Base-by-base conservation (phyloP, 2,888 invertebrate genomes). In the Aproaerema taeniolella region DNA sequence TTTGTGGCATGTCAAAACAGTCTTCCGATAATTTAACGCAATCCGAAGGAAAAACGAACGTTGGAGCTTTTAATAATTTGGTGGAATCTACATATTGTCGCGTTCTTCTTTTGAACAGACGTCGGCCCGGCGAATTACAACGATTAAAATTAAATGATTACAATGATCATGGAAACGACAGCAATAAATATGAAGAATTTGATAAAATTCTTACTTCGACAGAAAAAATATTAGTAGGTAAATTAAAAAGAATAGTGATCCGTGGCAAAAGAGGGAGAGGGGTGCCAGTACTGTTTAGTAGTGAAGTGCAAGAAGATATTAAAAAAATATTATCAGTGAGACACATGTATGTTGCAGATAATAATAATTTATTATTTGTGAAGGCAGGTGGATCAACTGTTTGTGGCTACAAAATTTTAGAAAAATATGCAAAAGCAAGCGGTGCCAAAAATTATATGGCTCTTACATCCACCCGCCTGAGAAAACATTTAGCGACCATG, bases 401-500 rank as follows among this genome's bases (percentile, higher is more conserved):
- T 12, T 60, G 20, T 8, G 20, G 20, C 4, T 20, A 20, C 8
- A 20, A 64, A 52, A 46, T 55, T 11, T 12, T 62, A 4, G 53
- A 61, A 49, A 57, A 38, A 31, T 35, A 55, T 41, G 45, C 53
- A 0, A 52, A n/a, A 35, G 13, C 42, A 39, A 53, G 41, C 25
- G 55, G 55, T 2, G 56, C 56, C 1, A 59, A 61, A 53, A 37
- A 61, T 3, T 55, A 55, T 12, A 52, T 55, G 47, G 54, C 56
- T 15, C 52, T 59, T 6, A 47, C 60, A 2, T 55, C 53, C 16
- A 61, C 60, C 25, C 45, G 54, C 34, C 50, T 65, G 3, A 45
- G 58, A 40, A 64, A 61, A 49, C 59, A 61, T 52, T 50, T 61
- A 34, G 48, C 52, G n/a, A 54, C 52, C 53, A 55, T 61, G 30